Evolutionary conservation across 2,888 invertebrate species (phyloP).

Genomic region (Cerceris ruficornis): DNA sequence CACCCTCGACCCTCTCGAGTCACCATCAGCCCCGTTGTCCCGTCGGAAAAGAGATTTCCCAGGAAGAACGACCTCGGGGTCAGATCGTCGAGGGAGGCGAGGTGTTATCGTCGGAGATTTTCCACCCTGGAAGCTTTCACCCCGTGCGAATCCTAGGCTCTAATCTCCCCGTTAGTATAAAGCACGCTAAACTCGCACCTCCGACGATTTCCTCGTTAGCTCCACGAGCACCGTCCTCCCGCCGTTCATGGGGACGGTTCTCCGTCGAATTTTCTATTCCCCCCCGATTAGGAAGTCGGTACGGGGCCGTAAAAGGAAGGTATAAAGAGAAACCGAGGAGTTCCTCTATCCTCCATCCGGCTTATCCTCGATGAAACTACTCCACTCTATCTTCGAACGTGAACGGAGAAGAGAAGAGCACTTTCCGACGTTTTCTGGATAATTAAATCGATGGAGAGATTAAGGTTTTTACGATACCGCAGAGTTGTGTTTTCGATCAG

Average conservation of each 20-base stretch:
- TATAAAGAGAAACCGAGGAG: constrained; percentile 2
- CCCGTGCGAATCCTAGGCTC: constrained; percentile 30
- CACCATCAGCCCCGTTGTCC: not conserved
- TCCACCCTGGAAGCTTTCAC: constrained; percentile 16
- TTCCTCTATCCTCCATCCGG: constrained; percentile 8
- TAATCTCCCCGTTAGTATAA: constrained; percentile 58
- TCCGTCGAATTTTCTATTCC: constrained; percentile 52
- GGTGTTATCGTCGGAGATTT: constrained; percentile 45
- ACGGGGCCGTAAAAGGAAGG: constrained; percentile 8
- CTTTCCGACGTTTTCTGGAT: too few relatives aligned
- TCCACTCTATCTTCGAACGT: not conserved
- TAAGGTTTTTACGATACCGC: too few relatives aligned
- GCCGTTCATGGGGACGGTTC: constrained; percentile 18
- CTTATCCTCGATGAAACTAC: not conserved
- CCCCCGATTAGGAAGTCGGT: constrained; percentile 44
- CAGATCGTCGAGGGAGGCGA: constrained; percentile 24
- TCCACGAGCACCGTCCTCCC: constrained; percentile 31
- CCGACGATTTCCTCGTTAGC: constrained; percentile 55
- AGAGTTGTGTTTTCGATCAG: too few relatives aligned
- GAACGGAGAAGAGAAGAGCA: too few relatives aligned
- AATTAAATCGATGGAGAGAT: too few relatives aligned
- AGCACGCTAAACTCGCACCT: constrained; percentile 43
- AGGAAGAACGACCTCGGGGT: constrained; percentile 10
- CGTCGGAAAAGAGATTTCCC: constrained; percentile 29
- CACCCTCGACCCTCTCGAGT: constrained; percentile 31